phyloP scores from a whole-genome alignment of 2,113 vertebrate genomes.

The Dipodomys ordii region DNA sequence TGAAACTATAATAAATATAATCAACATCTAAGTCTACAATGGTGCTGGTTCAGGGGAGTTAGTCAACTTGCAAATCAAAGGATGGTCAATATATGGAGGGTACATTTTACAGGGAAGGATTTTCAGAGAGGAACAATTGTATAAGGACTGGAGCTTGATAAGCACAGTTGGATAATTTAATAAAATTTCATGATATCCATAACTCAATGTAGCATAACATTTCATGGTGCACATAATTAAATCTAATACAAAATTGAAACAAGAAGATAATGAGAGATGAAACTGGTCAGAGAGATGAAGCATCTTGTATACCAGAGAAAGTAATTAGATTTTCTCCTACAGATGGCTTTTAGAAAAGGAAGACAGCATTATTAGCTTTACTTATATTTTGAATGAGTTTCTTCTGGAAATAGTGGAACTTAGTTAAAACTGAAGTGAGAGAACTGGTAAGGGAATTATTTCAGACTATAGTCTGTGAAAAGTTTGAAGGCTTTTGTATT shows the following conservation, averaged over 20 bases:
- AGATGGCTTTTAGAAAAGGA: not conserved
- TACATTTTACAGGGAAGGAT: not conserved
- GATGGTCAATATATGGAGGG: not conserved
- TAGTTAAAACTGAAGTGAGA: not conserved
- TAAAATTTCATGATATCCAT: not conserved
- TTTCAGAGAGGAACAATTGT: not conserved
- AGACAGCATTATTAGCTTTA: not conserved
- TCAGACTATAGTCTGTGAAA: not conserved
- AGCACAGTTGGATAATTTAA: not conserved
- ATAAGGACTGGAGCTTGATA: not conserved
- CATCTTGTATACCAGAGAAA: not conserved
- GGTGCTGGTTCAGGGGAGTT: not conserved
- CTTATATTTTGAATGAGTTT: not conserved
- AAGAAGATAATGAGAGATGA: not conserved
- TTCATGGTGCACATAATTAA: not conserved
- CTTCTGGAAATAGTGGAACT: not conserved
- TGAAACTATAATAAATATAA: not conserved
- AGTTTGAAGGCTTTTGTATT: not conserved
- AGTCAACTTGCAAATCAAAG: conserved; percentile 34
- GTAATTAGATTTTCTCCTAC: not conserved
- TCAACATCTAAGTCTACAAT: not conserved
- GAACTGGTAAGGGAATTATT: not conserved
- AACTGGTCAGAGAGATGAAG: not conserved
- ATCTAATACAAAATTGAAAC: not conserved
- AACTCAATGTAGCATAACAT: not conserved